Evolutionary conservation across 1,140 invertebrate species (phyloP).

Genomic region (Archivesica marissinica): DNA sequence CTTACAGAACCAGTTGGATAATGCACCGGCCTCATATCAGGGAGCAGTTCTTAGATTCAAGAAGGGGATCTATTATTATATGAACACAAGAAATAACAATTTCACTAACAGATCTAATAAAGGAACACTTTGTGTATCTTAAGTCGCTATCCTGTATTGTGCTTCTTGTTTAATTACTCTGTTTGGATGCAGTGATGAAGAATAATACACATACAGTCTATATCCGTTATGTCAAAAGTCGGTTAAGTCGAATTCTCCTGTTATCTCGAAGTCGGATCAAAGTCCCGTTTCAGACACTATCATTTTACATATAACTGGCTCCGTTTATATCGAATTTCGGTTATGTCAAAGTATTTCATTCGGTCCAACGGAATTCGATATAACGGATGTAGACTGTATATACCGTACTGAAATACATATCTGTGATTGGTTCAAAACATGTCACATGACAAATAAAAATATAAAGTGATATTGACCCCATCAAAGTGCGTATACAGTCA

Average conservation of each 20-base stretch:
- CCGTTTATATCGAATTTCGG: no score
- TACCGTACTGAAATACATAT: no score
- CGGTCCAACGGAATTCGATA: no score
- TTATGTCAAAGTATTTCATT: no score
- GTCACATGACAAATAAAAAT: no score
- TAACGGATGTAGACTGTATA: no score
- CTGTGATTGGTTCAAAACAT: no score
- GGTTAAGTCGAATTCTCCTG: background rate
- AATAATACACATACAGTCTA: background rate
- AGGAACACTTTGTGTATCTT: constrained; percentile 73
- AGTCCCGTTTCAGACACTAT: background rate
- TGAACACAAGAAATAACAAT: constrained; percentile 82
- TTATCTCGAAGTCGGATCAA: background rate
- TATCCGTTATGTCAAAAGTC: background rate
- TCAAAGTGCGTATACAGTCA: no score
- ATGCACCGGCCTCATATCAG: constrained; percentile 81
- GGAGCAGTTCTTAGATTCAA: constrained; percentile 80
- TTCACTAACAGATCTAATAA: constrained; percentile 83
- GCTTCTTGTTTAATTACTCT: background rate
- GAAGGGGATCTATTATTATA: constrained; percentile 81
- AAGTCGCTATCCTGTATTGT: background rate
- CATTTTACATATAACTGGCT: background rate
- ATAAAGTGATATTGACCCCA: no score
- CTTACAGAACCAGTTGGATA: constrained; percentile 79
- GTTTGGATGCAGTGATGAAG: background rate